Evolutionary conservation across 1,140 invertebrate species (phyloP).

Genomic region (Maconellicoccus hirsutus): DNA sequence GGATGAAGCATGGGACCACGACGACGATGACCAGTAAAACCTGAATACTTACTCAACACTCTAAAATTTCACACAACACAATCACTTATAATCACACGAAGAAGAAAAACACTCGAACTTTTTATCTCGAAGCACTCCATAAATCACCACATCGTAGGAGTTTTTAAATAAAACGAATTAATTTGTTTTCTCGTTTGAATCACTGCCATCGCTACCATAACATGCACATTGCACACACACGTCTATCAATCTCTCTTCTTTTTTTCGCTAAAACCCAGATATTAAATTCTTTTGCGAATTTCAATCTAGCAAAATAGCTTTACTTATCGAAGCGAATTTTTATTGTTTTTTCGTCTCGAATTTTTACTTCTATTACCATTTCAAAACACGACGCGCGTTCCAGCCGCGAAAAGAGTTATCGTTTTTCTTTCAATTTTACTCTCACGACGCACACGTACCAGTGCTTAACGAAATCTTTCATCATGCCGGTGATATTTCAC

Average conservation of each 20-base stretch:
- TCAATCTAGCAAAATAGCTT: neutral
- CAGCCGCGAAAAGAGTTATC: no score
- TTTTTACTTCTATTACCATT: no score
- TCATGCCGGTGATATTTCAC: no score
- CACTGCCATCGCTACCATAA: neutral
- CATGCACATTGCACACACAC: neutral
- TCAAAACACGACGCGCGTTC: no score
- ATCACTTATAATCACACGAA: no score
- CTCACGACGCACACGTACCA: no score
- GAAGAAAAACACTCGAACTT: neutral
- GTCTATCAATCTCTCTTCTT: neutral
- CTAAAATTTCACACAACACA: no score
- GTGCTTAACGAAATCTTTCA: no score
- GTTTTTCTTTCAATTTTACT: no score
- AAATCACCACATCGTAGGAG: neutral
- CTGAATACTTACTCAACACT: no score
- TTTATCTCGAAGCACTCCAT: neutral
- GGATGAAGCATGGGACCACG: no score
- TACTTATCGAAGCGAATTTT: neutral
- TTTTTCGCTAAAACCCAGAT: neutral
- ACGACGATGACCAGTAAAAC: no score
- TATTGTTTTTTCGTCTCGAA: neutral
- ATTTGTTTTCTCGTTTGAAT: neutral
- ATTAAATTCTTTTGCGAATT: constrained; percentile 5
- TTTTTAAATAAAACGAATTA: neutral